Percentiles rank a stretch among this genome's conserved stretches.
Conservation (phyloP, 2,113 vertebrate genomes). For the Octodon degus region DNA sequence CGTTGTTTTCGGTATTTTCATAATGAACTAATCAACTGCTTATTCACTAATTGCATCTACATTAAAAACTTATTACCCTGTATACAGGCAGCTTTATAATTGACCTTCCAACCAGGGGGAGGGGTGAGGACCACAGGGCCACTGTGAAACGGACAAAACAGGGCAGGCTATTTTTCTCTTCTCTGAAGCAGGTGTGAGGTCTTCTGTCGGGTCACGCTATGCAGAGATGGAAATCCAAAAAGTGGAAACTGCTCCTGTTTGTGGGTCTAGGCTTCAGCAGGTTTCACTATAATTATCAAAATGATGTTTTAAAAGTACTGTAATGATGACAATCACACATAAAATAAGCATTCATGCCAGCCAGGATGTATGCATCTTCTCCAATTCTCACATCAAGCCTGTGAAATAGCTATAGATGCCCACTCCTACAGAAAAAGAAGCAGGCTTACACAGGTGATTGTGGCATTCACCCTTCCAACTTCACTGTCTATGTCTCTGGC, state of each 20-base stretch:
- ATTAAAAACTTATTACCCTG: slow-evolving; percentile 73
- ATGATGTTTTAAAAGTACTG: background rate
- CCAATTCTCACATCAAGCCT: accelerated
- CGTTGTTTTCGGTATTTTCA: slow-evolving; percentile 76
- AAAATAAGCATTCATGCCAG: background rate
- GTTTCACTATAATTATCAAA: background rate
- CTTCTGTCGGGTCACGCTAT: accelerated
- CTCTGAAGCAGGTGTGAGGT: background rate
- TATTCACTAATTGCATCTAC: slow-evolving; percentile 62
- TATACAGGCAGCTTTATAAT: slow-evolving; percentile 34
- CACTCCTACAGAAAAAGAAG: background rate
- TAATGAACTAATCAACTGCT: slow-evolving; percentile 74
- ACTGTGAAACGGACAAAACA: background rate
- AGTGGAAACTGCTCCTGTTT: background rate
- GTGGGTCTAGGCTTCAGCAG: background rate
- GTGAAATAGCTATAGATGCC: accelerated
- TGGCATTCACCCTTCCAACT: background rate
- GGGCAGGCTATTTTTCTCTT: background rate
- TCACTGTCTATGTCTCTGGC: background rate
- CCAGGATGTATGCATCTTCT: accelerated
- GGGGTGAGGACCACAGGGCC: background rate
- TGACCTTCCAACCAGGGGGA: slow-evolving; percentile 52
- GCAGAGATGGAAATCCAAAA: background rate
- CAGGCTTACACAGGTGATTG: background rate
- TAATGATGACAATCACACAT: background rate